phyloP scores from a whole-genome alignment of 2,888 invertebrate species.

The Allophyes oxyacanthae region DNA sequence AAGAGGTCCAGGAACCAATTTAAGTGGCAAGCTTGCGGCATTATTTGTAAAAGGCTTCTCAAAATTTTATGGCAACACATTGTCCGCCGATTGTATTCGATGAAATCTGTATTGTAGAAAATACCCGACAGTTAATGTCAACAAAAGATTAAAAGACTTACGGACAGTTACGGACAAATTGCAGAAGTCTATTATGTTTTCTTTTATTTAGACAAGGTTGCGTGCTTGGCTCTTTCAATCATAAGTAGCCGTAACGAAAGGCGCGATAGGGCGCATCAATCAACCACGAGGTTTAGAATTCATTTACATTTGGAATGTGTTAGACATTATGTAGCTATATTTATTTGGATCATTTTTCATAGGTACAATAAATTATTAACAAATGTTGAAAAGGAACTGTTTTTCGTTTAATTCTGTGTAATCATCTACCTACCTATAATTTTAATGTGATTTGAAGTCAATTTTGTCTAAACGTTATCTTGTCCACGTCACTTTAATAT shows the following conservation, averaged over 20 bases:
- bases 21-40: conserved; percentile 52
- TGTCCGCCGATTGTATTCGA: conserved; percentile 56
- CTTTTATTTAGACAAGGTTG: conserved; percentile 28
- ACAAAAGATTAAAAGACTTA: conserved; percentile 52
- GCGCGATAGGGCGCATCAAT: conserved; percentile 47
- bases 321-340: conserved; percentile 28
- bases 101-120: conserved; percentile 27
- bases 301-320: conserved; percentile 49
- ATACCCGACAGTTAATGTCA: conserved; percentile 50
- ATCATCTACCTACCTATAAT: too few species aligned
- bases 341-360: conserved; percentile 32
- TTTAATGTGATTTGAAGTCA: too few species aligned
- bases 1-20: conserved; percentile 47
- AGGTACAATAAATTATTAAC: conserved; percentile 24
- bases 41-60: conserved; percentile 56
- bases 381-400: conserved; percentile 18
- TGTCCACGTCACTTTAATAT: too few species aligned
- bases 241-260: conserved; percentile 51
- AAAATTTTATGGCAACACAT: conserved; percentile 60
- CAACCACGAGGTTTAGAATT: conserved; percentile 37
- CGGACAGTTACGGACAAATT: conserved; percentile 10
- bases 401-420: too few species aligned
- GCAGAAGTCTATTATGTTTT: conserved; percentile 24
- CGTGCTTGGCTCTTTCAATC: conserved; percentile 33
- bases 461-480: conserved; percentile 9